Evolutionary conservation across 2,797 vertebrate genomes (phyloP).

Genomic region (Arnoldichthys spilopterus): DNA sequence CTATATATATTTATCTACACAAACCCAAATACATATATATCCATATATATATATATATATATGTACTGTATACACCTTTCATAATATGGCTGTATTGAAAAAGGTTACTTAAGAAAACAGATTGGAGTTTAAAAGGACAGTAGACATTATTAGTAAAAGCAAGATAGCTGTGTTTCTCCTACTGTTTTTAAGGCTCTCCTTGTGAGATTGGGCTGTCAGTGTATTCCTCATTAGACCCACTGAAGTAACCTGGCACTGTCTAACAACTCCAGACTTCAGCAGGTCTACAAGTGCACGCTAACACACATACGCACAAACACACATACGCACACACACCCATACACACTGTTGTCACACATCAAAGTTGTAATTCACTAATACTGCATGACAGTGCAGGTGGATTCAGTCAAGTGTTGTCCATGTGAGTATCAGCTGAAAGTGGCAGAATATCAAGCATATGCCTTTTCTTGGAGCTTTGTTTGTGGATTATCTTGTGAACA

Average conservation of each 20-base stretch:
- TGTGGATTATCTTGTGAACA: slow-evolving; percentile 27
- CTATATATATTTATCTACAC: slow-evolving; percentile 82
- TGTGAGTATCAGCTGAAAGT: slow-evolving; percentile 67
- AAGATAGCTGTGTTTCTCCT: slow-evolving; percentile 67
- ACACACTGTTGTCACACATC: slow-evolving; percentile 19
- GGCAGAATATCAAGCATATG: slow-evolving; percentile 40
- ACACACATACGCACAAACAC: neutral
- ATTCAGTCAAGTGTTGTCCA: slow-evolving; percentile 39
- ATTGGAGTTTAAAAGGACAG: slow-evolving; percentile 79
- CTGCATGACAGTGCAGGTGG: slow-evolving; percentile 44
- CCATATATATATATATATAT: slow-evolving; percentile 76
- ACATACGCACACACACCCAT: neutral
- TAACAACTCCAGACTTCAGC: slow-evolving; percentile 4
- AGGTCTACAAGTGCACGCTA: neutral
- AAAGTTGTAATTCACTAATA: slow-evolving; percentile 50
- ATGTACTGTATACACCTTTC: slow-evolving; percentile 77
- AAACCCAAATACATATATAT: slow-evolving; percentile 87
- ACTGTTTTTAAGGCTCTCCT: slow-evolving; percentile 79
- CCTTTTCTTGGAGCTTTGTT: slow-evolving; percentile 58
- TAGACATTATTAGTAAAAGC: slow-evolving; percentile 74
- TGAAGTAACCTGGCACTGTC: slow-evolving; percentile 47
- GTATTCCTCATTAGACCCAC: slow-evolving; percentile 51
- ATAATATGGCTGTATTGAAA: slow-evolving; percentile 87
- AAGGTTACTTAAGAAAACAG: slow-evolving; percentile 82
- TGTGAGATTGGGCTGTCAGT: slow-evolving; percentile 65